Percentiles rank a stretch among this genome's conserved stretches.
These are phyloP conservation scores for Diloba caeruleocephala DNA, from an alignment of 2,888 invertebrate genomes.

Conservation along the genomic window DNA sequence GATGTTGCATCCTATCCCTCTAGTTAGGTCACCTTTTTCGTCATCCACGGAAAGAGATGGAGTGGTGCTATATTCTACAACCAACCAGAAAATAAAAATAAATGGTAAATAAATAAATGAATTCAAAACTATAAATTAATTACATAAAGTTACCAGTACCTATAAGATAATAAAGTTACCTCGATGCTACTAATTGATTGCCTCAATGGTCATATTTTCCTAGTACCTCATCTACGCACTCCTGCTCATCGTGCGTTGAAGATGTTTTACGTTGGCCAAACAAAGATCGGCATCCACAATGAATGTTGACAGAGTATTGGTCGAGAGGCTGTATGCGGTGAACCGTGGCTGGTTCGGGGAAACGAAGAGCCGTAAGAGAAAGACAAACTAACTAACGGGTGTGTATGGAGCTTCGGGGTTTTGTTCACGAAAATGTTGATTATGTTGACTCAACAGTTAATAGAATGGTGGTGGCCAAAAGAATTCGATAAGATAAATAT, in stretches of 20 bases:
- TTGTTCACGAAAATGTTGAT: conserved; percentile 15
- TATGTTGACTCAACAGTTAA: conserved; percentile 14
- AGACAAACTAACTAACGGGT: conserved; percentile 57
- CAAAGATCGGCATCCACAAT: conserved; percentile 54
- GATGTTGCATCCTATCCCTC: no score
- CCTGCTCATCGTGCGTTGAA: conserved; percentile 31
- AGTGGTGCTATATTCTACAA: no score
- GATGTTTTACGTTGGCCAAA: conserved; percentile 59
- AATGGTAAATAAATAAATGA: no score
- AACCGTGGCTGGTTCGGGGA: conserved; percentile 51
- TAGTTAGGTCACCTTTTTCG: no score
- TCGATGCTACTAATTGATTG: conserved; percentile 33
- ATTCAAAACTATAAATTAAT: background rate
- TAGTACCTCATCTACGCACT: conserved; percentile 46
- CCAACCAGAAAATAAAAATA: no score
- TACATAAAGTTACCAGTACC: background rate
- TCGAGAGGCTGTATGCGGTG: conserved; percentile 52
- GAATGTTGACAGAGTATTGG: conserved; percentile 59
- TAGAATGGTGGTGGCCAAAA: background rate
- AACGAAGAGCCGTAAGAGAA: conserved; percentile 47
- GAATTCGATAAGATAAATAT: no score
- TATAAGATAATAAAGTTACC: no score
- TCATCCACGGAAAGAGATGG: no score
- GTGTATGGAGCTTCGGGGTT: conserved; percentile 23
- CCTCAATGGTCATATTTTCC: conserved; percentile 33